Conservation (phyloP, 2,113 vertebrate species). For the Melanostigma gelatinosum region DNA sequence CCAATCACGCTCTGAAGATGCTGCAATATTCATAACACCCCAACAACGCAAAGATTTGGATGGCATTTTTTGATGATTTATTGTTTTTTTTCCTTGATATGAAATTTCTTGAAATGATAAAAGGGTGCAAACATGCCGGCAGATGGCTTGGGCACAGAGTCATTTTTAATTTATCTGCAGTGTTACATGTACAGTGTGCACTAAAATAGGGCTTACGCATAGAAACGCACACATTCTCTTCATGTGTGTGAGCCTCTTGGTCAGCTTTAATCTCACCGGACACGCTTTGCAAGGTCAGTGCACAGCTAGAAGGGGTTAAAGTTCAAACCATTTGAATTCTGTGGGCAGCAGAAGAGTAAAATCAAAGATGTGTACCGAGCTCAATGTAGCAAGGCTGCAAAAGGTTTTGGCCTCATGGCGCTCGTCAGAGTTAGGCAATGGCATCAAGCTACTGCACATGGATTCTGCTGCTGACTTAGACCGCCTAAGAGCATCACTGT, state of each 20-base stretch:
- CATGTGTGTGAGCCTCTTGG: background rate
- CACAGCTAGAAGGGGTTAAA: background rate
- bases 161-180: conserved; percentile 6
- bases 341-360: conserved; percentile 19
- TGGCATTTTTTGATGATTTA: background rate
- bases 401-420: background rate
- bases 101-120: conserved; percentile 21
- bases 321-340: conserved; percentile 30
- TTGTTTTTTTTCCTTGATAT: background rate
- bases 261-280: conserved; percentile 18
- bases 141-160: background rate
- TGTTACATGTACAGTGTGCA: background rate
- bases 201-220: background rate
- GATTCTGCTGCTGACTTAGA: background rate
- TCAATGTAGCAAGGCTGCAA: conserved; percentile 16
- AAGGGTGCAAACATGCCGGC: background rate
- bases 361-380: conserved; percentile 9
- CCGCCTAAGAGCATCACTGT: background rate
- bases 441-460: conserved; percentile 1
- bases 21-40: conserved; percentile 20
- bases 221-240: background rate
- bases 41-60: conserved; percentile 2
- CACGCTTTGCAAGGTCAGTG: conserved; percentile 32
- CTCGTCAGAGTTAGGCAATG: conserved; percentile 25
- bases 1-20: background rate